Evolutionary conservation across 2,888 invertebrate genomes (phyloP).

Genomic region (Willowsia nigromaculata): DNA sequence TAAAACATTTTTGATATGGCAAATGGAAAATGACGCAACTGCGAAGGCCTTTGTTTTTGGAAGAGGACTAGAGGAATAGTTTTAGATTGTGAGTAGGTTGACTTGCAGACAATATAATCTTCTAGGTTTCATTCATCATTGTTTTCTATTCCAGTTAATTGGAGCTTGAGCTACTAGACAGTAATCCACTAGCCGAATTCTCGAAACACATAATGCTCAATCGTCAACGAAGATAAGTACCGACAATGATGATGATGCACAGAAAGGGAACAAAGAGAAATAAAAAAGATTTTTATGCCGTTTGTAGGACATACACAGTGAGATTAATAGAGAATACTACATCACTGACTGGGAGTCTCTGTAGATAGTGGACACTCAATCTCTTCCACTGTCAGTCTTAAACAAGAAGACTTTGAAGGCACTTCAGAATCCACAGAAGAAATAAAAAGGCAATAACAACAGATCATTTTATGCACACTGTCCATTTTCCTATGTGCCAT

Average conservation of each 20-base stretch:
- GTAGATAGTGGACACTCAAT: not conserved
- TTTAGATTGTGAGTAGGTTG: too few relatives aligned
- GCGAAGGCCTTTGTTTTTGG: too few relatives aligned
- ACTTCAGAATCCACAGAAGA: not conserved
- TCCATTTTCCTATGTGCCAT: not conserved
- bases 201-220: not conserved
- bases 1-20: too few relatives aligned
- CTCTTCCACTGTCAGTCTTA: not conserved
- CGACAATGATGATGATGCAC: not conserved
- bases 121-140: too few relatives aligned
- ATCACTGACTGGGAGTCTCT: too few relatives aligned
- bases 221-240: not conserved
- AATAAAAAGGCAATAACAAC: constrained; percentile 20
- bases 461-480: constrained; percentile 22
- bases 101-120: too few relatives aligned
- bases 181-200: not conserved
- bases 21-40: too few relatives aligned
- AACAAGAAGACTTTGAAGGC: not conserved
- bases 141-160: not conserved
- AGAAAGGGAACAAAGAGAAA: not conserved
- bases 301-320: not conserved
- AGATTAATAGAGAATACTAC: not conserved
- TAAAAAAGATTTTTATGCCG: not conserved
- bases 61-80: too few relatives aligned
- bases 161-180: not conserved